These are phyloP conservation scores for Scaptomyza hsui DNA, from an alignment of 1,140 invertebrate species.

Conservation along the genomic window DNA sequence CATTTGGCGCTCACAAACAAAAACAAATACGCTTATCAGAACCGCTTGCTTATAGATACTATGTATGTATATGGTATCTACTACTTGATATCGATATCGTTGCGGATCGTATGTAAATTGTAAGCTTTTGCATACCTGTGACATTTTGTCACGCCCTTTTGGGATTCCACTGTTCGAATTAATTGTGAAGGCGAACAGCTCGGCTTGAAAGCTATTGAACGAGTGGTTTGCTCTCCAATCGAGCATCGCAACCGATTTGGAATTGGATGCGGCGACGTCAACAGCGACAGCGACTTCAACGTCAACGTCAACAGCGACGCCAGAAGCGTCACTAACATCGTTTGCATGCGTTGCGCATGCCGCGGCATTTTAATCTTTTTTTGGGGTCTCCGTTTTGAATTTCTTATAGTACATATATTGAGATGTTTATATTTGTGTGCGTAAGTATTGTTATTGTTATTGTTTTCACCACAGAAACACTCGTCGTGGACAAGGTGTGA, in stretches of 20 bases:
- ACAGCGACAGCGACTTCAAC: slow-evolving; percentile 8
- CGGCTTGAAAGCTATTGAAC: slow-evolving; percentile 65
- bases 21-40: slow-evolving; percentile 30
- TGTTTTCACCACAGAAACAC: slow-evolving; percentile 43
- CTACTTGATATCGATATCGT: slow-evolving; percentile 45
- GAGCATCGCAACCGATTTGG: slow-evolving; percentile 35
- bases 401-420: slow-evolving; percentile 13
- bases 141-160: slow-evolving; percentile 63
- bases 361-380: slow-evolving; percentile 65
- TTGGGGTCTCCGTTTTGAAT: slow-evolving; percentile 38
- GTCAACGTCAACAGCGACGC: background rate
- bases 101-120: slow-evolving; percentile 17
- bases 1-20: slow-evolving; percentile 37
- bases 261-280: slow-evolving; percentile 15
- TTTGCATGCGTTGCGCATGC: slow-evolving; percentile 70
- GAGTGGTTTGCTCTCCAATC: slow-evolving; percentile 53
- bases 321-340: slow-evolving; percentile 50
- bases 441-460: slow-evolving; percentile 58
- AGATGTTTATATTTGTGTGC: slow-evolving; percentile 37
- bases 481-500: slow-evolving; percentile 56
- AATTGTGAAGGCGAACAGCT: slow-evolving; percentile 4
- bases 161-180: background rate
- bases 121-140: slow-evolving; percentile 59
- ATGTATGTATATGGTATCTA: slow-evolving; percentile 20
- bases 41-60: background rate